Evolutionary conservation across 37 sponge, comb jelly and placozoan genomes (phyloP), one percentile per base, ranked within the genome.

Genomic region (Halichondria panicea): DNA sequence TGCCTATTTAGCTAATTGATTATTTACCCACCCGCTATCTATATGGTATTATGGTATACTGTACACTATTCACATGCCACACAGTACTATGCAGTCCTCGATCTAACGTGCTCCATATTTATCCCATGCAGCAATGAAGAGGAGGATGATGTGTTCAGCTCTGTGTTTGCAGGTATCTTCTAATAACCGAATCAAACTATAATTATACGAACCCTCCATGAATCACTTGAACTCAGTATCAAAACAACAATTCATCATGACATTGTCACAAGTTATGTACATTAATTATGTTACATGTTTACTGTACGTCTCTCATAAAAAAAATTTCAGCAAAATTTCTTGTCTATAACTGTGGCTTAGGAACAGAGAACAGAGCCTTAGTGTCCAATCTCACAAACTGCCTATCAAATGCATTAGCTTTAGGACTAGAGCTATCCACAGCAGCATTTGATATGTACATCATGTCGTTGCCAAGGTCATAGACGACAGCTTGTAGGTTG

Each of bases 371-470:
- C 41, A 87, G 71, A 13, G 41, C 42, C 32, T 9, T 46, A 56
- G 76, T 44, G 36, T 80, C 71, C 34, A 87, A 55, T 57, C 55
- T 33, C 24, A 87, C 81, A 75, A 76, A 87, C 72, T 60, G 76
- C 46, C 81, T 56, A 32, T 87, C 81, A 38, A 76, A 87, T 11
- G 88, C 88, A 69, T 87, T 87, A 39, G 28, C 50, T 28, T 48
- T 42, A 58, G 71, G 81, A 21, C 19, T 31, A 48, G 74, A 69
- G 0, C 73, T 75, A 7, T 15, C 57, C 12, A 55, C 68, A 53
- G 34, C 75, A 13, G 88, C 88, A 75, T 87, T 87, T 22, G 81
- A 40, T 63, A 87, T 81, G 31, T 80, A 81, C 77, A 87, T 75
- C 71, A 75, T 34, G 52, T 70, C 40, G 19, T 61, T 58, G 24